Percentiles rank a stretch among this genome's conserved stretches.
phyloP scores from a whole-genome alignment of 2,797 vertebrate species.

The Scarus forsteni region DNA sequence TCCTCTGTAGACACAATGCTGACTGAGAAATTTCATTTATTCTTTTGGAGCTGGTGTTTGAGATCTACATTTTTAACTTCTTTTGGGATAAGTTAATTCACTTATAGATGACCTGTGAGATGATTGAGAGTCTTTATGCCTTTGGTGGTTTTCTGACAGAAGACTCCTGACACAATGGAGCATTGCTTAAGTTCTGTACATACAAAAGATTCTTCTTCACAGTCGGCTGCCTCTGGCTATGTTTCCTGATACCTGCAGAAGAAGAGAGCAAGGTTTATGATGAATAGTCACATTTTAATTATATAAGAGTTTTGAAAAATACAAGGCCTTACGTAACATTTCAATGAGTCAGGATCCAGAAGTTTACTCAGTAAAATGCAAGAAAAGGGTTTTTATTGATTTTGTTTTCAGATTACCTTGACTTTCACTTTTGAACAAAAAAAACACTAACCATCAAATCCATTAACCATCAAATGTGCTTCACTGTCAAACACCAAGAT shows the following conservation, averaged over 20 bases:
- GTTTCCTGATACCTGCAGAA: constrained; percentile 60
- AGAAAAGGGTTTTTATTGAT: too few relatives aligned
- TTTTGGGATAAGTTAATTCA: background rate
- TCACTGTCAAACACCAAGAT: too few relatives aligned
- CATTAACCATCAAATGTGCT: too few relatives aligned
- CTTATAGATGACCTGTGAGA: background rate
- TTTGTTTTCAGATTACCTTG: too few relatives aligned
- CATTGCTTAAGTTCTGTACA: constrained; percentile 5
- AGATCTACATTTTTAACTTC: background rate
- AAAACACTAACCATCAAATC: too few relatives aligned
- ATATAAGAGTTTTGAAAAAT: background rate
- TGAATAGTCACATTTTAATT: background rate
- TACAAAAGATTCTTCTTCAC: constrained; percentile 5
- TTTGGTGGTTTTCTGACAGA: constrained; percentile 30
- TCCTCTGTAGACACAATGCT: background rate
- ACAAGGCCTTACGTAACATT: background rate
- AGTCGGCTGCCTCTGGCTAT: constrained; percentile 23
- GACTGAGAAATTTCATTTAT: background rate
- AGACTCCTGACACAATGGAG: constrained; percentile 12
- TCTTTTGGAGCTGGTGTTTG: background rate
- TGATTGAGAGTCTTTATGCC: constrained; percentile 3
- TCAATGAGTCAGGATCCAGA: background rate
- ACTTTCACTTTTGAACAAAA: too few relatives aligned
- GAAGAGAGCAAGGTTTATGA: background rate
- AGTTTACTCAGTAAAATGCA: background rate